Evolutionary conservation across 1,140 invertebrate genomes (phyloP), one percentile per base, ranked within the genome.

Genomic region (Ruditapes philippinarum): DNA sequence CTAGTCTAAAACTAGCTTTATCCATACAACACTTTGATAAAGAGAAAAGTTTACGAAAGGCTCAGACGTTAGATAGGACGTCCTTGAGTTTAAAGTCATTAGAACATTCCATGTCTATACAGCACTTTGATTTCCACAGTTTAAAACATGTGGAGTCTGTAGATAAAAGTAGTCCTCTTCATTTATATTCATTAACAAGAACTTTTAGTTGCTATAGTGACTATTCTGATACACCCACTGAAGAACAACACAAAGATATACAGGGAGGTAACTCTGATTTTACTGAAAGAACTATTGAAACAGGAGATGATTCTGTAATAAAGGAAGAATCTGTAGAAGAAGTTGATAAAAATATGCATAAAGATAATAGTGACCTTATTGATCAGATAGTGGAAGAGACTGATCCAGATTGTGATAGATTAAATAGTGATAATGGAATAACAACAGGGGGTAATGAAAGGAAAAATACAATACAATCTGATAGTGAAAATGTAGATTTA

Each of bases 21-120:
- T 93, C 91, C 45, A 94, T 94, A 51, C 51, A 82, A 73, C 68
- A 79, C 28, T 94, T 93, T 79, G 89, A 94, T 80, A 82, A 82
- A 36, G 33, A n/a, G n/a, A 70, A 60, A 28, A 83, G 38, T 40
- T 70, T 89, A 28, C 49, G 51, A 60, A 68, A 25, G 22, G 60
- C 68, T 31, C 12, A 73, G 3, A 89, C 68, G 28, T 42, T 76
- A 5, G 87, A 89, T 74, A 89, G 62, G 76, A 83, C 65, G 45
- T 28, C 60, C 5, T 4, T 79, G 11, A 14, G n/a, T 28, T 62
- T 89, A 45, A 42, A 38, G 22, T n/a, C 45, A 17, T 40, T 89
- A 42, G 79, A 78, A 74, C 79, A 81, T 49, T 81, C 87, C 22
- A 19, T 45, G 36, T 81, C 78, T 11, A 89, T 89, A 33, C 78